Base-by-base conservation (phyloP, 64 coral and sea anemone genomes). In the Stylophora pistillata region DNA sequence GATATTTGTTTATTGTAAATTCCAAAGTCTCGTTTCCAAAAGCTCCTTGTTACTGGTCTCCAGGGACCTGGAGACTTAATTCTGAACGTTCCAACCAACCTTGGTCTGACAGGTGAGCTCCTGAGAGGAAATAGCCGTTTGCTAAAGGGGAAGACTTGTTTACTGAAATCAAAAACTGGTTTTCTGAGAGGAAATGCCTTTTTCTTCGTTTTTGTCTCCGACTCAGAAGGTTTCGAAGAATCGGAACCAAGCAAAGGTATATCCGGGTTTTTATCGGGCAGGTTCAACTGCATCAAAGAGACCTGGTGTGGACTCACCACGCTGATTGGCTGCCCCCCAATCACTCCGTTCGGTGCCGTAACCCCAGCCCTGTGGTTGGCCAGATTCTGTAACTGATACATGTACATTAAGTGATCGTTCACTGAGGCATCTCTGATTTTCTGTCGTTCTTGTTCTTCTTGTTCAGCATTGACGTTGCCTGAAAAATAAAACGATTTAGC, bases 191-290 rank as follows among this genome's bases (percentile, higher is more conserved):
- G 33, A 23, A 70, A 70, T 18, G 15, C 32, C 23, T 37, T 17
- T n/a, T 53, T 53, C 21, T 37, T 69, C 18, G 78, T 34, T 33
- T 32, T 30, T 26, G 61, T 3, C 18, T 21, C 53, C 17, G 62
- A 0, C 13, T 3, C 3, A 5, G 61, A 6, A 63, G 32, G 59
- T 63, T 84, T 84, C 26, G 34, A 25, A 27, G 5, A 23, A 41
- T 62, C 69, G 61, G 60, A 47, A 9, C 59, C 82, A 5, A 92
- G 52, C 18, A 74, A 86, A 27, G 90, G 90, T 23, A 92, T 59
- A 92, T 92, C 90, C 29, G 70, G 64, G 47, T 92, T 92, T 15
- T 78, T 92, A 15, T 86, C 72, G 0, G 90, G 90, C 2, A 92
- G 81, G 28, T 80, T 58, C 53, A 62, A 66, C 63, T 92, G 72